A percentile compares a stretch with the other conserved stretches of the same genome.
These are phyloP conservation scores for Lepidocolaptes lacrymiger DNA, from an alignment of 2,797 vertebrate species.

Conservation along the genomic window DNA sequence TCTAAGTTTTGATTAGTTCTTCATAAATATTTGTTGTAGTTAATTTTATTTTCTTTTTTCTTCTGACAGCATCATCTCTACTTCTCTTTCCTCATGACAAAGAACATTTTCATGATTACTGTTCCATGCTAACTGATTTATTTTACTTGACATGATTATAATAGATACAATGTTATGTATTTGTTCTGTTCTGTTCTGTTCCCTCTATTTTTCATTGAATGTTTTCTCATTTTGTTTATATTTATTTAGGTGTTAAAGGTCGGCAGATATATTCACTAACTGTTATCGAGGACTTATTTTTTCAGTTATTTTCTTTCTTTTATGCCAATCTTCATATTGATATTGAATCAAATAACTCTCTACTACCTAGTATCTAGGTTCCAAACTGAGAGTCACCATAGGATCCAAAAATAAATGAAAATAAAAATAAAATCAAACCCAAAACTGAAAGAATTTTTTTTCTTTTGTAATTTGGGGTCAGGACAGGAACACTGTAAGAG, in stretches of 20 bases:
- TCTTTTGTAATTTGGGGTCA: neutral
- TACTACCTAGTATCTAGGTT: neutral
- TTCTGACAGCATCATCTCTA: neutral
- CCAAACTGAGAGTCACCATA: neutral
- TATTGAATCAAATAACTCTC: neutral
- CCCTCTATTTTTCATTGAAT: neutral
- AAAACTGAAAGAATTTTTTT: neutral
- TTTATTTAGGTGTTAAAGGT: neutral
- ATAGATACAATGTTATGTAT: neutral
- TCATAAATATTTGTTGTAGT: neutral
- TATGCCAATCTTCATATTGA: neutral
- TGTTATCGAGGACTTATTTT: neutral
- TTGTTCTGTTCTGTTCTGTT: constrained; percentile 13
- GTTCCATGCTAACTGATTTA: neutral
- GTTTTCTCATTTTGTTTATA: neutral
- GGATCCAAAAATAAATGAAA: neutral
- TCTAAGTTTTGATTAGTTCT: neutral
- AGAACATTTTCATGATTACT: neutral
- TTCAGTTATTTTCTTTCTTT: neutral
- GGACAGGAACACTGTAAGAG: neutral
- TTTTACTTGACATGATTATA: neutral
- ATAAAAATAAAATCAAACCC: neutral
- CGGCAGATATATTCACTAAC: neutral
- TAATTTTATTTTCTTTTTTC: neutral
- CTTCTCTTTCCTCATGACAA: neutral